Evolutionary conservation across 2,888 invertebrate genomes (phyloP).

Genomic region (Alloplasta piceator): DNA sequence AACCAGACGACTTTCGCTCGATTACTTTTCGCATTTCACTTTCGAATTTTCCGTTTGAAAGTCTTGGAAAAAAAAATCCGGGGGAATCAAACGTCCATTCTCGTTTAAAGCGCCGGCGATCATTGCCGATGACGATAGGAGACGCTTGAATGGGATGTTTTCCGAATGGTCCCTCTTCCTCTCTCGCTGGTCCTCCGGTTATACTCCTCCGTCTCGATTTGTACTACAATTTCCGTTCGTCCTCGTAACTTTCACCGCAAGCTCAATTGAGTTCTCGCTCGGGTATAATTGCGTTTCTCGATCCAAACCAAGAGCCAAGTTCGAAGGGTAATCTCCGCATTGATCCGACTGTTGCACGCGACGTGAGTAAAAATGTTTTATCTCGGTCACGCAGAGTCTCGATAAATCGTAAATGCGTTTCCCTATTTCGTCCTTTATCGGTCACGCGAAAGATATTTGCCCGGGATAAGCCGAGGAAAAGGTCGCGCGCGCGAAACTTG

Average conservation of each 20-base stretch:
- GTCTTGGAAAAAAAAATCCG: no score
- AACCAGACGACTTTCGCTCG: no score
- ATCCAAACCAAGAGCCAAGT: background rate
- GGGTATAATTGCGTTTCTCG: slow-evolving; percentile 28
- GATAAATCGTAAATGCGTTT: slow-evolving; percentile 40
- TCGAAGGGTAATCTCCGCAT: slow-evolving; percentile 15
- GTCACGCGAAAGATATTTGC: no score
- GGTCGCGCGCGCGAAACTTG: no score
- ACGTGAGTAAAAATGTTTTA: background rate
- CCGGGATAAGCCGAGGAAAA: no score
- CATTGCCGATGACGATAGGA: background rate
- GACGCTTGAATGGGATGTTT: slow-evolving; percentile 1
- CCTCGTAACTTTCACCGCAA: slow-evolving; percentile 16
- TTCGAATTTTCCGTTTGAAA: background rate
- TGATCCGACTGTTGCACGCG: slow-evolving; percentile 53
- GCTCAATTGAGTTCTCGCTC: slow-evolving; percentile 52
- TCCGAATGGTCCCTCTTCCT: background rate
- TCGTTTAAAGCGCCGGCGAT: background rate
- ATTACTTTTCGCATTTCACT: background rate
- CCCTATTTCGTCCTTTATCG: no score
- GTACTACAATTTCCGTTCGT: background rate
- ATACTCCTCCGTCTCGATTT: background rate
- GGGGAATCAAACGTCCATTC: background rate
- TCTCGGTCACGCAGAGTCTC: slow-evolving; percentile 31
- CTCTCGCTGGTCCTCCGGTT: background rate